Evolutionary conservation across 2,888 invertebrate species (phyloP), one percentile per base, ranked within the genome.

Genomic region (Sinopyrophorus schimmeli): DNA sequence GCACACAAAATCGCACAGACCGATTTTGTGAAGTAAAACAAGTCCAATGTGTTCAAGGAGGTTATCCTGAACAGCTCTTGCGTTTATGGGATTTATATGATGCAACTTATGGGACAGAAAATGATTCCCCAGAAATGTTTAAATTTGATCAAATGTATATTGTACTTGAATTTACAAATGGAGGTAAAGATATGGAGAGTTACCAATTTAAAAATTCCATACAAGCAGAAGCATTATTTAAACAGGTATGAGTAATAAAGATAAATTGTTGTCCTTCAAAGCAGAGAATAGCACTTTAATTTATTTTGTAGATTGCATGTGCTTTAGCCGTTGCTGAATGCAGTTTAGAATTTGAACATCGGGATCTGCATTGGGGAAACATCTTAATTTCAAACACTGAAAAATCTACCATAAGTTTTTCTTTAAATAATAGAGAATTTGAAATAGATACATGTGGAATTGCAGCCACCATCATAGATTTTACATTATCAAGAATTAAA

Each of bases 301-400:
- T n/a, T n/a, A n/a, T 74, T 31, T 69, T 76, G 3, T 74, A 96
- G 88, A 78, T 89, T 50, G 84, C 87, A n/a, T 81, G 85, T 59
- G 84, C 89, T 23, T 76, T 98, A 61, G 93, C 94, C 1, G 87
- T 92, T 14, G 97, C 89, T 0, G 97, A 98, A 72, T 78, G 80
- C 55, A 80, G 81, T 4, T 77, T 87, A 32, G 81, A 92, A 70
- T 98, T 98, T 72, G 98, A 98, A 69, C 98, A 98, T 67, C 81
- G 98, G 24, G 98, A 98, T 71, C 77, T 98, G 51, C 98, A 98
- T 74, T 90, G 92, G 88, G 96, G 96, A 6, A 98, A 98, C 74
- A 80, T 97, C 46, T 75, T 98, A 32, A 80, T 97, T 18, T 77
- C 83, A 11, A 76, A 77, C 37, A 85, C 86, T 1, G 75, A 80